Evolutionary conservation across 2,888 invertebrate genomes (phyloP), one percentile per base, ranked within the genome.

Genomic region (Phymatocera aterrima): DNA sequence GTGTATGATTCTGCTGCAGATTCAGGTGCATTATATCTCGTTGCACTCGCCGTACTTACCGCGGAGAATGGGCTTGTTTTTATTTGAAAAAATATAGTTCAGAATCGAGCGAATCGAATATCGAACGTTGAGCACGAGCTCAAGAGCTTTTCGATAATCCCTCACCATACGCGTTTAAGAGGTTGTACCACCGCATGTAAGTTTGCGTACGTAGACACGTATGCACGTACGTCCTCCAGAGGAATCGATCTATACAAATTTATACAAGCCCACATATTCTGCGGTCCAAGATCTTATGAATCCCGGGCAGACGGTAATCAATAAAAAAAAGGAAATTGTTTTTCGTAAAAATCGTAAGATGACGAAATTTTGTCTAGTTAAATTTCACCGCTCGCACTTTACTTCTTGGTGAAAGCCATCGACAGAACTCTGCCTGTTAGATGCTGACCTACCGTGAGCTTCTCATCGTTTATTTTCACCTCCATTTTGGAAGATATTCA

Each of bases 401-500:
- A 21, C 28, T 57, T 28, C 28, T 15, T 57, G 28, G 28, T 57
- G 28, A 51, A 51, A 51, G 18, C 18, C 21, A 21, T 21, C 51
- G 10, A 37, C 37, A 3, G 5, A 21, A 37, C 34, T 18, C 37
- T n/a, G 8, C 34, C 34, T 64, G n/a, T 37, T 18, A 24, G 28
- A 31, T 60, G 10, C 37, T 65, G 68, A 68, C 68, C 43, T 18
- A 46, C 28, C n/a, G 28, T 4, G 34, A n/a, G 18, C 8, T 21
- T 43, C 28, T 68, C n/a, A 4, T 46, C 37, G 24, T 46, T 5
- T 40, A 68, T 24, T 68, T n/a, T 68, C 15, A 28, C 68, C n/a
- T 68, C 68, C 46, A 28, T 40, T 68, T 68, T 46, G 68, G 68
- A 68, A 46, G 10, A 15, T 43, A 68, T 68, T 68, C 68, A 68